Evolutionary conservation across 2,113 vertebrate genomes (phyloP).

Genomic region (Holacanthus passer): DNA sequence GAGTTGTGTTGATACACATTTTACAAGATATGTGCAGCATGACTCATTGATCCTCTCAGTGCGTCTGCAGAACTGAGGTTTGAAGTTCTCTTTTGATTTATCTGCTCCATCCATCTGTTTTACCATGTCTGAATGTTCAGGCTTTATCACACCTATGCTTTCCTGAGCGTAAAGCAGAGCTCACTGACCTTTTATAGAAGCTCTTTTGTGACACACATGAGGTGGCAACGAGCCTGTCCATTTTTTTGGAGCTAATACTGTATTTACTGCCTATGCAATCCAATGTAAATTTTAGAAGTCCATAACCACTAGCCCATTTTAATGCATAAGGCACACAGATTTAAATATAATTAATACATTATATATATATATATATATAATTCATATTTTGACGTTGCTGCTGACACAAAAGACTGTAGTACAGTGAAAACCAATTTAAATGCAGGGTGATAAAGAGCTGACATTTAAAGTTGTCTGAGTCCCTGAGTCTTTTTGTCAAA

Average conservation of each 20-base stretch:
- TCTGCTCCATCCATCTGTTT: background rate
- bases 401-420: background rate
- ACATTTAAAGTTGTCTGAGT: background rate
- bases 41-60: background rate
- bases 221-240: background rate
- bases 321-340: background rate
- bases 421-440: background rate
- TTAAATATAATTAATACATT: background rate
- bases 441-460: background rate
- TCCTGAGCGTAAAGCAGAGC: constrained; percentile 7
- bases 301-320: background rate
- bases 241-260: background rate
- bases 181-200: constrained; percentile 5
- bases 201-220: too few species aligned
- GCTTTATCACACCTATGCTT: background rate
- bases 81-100: background rate
- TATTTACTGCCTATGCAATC: constrained; percentile 7
- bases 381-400: background rate
- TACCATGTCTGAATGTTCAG: background rate
- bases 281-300: background rate
- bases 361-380: background rate
- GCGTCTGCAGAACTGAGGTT: background rate
- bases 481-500: background rate
- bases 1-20: background rate
- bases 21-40: background rate